Percentiles rank a stretch among this genome's conserved stretches.
Evolutionary conservation across 2,797 vertebrate genomes (phyloP).

Genomic region (Enteromius fasciolatus): DNA sequence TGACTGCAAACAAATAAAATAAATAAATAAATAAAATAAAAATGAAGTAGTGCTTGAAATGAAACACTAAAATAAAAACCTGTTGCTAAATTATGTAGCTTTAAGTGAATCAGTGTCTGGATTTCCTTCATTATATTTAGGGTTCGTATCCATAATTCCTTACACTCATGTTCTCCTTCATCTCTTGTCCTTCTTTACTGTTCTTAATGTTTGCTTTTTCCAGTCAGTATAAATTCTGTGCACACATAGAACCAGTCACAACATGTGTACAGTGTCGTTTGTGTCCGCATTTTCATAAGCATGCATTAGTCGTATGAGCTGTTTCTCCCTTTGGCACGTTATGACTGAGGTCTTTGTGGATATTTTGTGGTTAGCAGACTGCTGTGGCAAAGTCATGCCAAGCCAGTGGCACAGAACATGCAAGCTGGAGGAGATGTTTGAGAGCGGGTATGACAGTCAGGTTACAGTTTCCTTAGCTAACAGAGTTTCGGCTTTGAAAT

Average conservation of each 20-base stretch:
- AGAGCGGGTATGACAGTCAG: neutral
- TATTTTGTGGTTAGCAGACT: slow-evolving; percentile 32
- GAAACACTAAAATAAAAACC: neutral
- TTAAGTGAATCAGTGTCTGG: neutral
- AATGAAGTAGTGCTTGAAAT: neutral
- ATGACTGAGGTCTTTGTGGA: slow-evolving; percentile 38
- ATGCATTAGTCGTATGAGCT: slow-evolving; percentile 15
- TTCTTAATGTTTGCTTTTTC: neutral
- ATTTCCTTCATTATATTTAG: slow-evolving; percentile 2
- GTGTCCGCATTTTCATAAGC: slow-evolving; percentile 35
- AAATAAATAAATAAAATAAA: neutral
- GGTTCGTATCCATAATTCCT: neutral
- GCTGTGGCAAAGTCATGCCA: slow-evolving; percentile 17
- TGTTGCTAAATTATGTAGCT: neutral
- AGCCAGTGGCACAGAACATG: slow-evolving; percentile 27
- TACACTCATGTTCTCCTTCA: neutral
- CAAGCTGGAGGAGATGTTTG: slow-evolving; percentile 34
- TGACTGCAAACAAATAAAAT: neutral
- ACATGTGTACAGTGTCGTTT: slow-evolving; percentile 24
- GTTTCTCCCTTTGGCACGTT: slow-evolving; percentile 36
- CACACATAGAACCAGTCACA: neutral
- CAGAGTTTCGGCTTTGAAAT: neutral
- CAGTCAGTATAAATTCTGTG: slow-evolving; percentile 7
- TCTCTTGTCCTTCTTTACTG: neutral
- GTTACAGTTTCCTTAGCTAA: neutral